phyloP scores from a whole-genome alignment of 2,888 invertebrate genomes.

The Napeogenes sylphis region DNA sequence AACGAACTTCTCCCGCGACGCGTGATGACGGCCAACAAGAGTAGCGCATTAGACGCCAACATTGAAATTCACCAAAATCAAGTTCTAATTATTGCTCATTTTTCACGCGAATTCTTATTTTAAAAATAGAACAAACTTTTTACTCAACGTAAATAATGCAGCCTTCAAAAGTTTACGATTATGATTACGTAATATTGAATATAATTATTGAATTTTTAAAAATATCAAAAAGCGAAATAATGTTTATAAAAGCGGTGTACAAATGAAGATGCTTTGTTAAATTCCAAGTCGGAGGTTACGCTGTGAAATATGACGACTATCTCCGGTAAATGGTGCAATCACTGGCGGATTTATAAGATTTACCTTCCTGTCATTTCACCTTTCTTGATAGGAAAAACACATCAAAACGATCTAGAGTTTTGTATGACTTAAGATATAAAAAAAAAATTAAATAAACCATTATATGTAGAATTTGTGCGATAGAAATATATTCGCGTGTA shows the following conservation, averaged over 20 bases:
- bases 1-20: constrained; percentile 74
- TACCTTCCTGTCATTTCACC: constrained; percentile 34
- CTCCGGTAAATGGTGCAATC: constrained; percentile 71
- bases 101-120: constrained; percentile 31
- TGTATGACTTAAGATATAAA: not conserved
- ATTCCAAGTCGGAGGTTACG: constrained; percentile 56
- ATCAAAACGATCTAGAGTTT: not conserved
- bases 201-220: not conserved
- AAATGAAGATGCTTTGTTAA: constrained; percentile 64
- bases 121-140: constrained; percentile 30
- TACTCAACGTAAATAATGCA: constrained; percentile 20
- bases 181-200: not conserved
- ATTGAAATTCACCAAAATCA: constrained; percentile 57
- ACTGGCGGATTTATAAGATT: constrained; percentile 66
- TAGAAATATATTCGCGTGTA: no score
- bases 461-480: no score
- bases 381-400: constrained; percentile 17
- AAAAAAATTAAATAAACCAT: not conserved
- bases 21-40: constrained; percentile 76
- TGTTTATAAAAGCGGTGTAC: constrained; percentile 39
- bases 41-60: constrained; percentile 73
- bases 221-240: constrained; percentile 27
- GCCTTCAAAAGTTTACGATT: not conserved
- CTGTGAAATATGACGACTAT: constrained; percentile 71
- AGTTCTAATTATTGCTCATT: constrained; percentile 52